phyloP scores from a whole-genome alignment of 2,113 vertebrate genomes.

The Hydrochoerus hydrochaeris region DNA sequence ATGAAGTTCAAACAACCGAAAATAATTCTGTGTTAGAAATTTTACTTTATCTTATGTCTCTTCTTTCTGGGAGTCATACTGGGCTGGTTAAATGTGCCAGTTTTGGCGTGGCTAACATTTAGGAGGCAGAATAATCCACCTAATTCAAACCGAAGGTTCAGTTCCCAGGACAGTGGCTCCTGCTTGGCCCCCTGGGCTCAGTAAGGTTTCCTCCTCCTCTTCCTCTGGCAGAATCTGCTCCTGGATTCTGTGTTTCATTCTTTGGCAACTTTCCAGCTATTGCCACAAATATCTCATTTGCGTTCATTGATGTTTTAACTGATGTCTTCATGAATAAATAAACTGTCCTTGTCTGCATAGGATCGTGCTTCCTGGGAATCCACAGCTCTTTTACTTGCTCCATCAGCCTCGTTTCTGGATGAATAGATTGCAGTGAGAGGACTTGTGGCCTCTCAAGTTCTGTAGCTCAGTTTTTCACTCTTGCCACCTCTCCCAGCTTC shows the following conservation, averaged over 20 bases:
- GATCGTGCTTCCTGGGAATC: too few species aligned
- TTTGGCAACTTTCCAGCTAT: not conserved
- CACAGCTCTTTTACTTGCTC: too few species aligned
- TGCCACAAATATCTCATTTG: not conserved
- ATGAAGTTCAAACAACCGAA: constrained; percentile 87
- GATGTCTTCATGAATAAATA: constrained; percentile 63
- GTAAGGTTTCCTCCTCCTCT: constrained; percentile 91
- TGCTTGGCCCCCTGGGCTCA: constrained; percentile 93
- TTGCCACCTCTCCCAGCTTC: too few species aligned
- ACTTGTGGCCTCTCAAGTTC: too few species aligned
- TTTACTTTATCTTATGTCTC: constrained; percentile 94
- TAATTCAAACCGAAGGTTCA: not conserved
- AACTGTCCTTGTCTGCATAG: too few species aligned
- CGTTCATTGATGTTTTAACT: too few species aligned
- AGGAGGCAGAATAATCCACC: constrained; percentile 76
- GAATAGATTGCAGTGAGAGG: too few species aligned
- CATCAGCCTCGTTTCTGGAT: too few species aligned
- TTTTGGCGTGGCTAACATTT: constrained; percentile 91
- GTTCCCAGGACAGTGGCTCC: constrained; percentile 88
- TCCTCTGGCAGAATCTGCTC: not conserved
- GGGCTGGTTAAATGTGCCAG: constrained; percentile 91
- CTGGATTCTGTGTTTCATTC: not conserved
- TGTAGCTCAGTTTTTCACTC: too few species aligned
- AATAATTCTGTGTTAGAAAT: constrained; percentile 94
- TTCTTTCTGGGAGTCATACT: constrained; percentile 90